Base-by-base conservation (phyloP, 35 echinoderm and acorn worm species). In the Ophioderma brevispina region DNA sequence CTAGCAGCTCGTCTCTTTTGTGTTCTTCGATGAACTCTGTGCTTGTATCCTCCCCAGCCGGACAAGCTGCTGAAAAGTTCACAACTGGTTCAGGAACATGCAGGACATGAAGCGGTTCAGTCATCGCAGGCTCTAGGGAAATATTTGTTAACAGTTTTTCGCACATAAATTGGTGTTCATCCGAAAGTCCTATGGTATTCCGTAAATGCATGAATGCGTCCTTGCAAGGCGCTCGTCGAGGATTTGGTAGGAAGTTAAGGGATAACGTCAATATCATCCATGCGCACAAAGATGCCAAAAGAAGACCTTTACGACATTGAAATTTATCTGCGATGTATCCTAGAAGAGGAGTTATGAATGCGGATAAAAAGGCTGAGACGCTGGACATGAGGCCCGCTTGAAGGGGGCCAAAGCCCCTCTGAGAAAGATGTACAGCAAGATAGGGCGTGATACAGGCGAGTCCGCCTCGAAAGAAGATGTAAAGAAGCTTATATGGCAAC, bases 291-390 rank as follows among this genome's bases (percentile, higher is more conserved):
- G 75, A 80, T 0, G 77, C 3, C 1, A 86, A 31, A 32, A 91
- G 82, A 31, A 91, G 75, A 39, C 40, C 90, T 30, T 91, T 91
- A 30, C 90, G 82, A 55, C 81, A 85, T 33, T 79, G 28, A 82
- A 86, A 91, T 35, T 79, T 85, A 43, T 91, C 90, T 23, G 90
- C 90, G 40, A 91, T 75, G 82, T 41, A 37, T 15, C 90, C 90
- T 28, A 35, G 55, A 28, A 85, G 56, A 11, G 90, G 90, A 17
- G 70, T 91, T 0, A 83, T 31, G 37, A 91, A n/a, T 6, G 75
- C 37, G 5, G 76, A 77, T 40, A 91, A 28, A 23, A 91, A 78
- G 32, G 39, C 23, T 5, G 90, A 82, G 14, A 86, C n/a, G 18
- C 59, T 82, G 1, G 76, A 41, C 6, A 91, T 76, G 35, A 86